Base-by-base conservation (phyloP, 1,140 invertebrate genomes). In the Theocolax elegans region DNA sequence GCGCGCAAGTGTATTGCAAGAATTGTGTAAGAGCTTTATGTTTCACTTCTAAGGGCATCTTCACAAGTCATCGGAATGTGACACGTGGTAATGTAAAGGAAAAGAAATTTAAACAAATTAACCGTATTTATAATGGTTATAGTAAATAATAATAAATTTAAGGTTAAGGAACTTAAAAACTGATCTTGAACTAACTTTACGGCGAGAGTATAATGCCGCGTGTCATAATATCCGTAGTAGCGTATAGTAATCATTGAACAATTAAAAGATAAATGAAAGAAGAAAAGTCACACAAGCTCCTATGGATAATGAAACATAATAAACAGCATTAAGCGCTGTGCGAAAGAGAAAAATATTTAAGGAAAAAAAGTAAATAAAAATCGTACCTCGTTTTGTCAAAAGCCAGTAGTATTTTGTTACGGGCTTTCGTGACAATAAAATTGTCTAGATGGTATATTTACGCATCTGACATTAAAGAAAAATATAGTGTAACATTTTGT, bases 1-100 rank as follows among this genome's bases (percentile, higher is more conserved):
- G 77, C 80, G 77, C 76, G 82, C 80, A 83, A 82, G 74, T 81
- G 76, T 83, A 79, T 80, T 81, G 69, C 79, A 83, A 82, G 76
- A 78, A 66, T 79, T 77, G 71, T 66, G 40, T 80, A 81, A 79
- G 77, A 84, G 83, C 83, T 84, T 85, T 84, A 79, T 81, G 67
- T 83, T 83, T 80, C 80, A 80, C 72, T 74, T 74, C 72, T 69
- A 80, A 77, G 73, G 75, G 56, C 78, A 80, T 78, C 74, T 74
- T 77, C 53, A 72, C 75, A 75, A 71, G 72, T 56, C 59, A 67
- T 42, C 27, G 29, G 71, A 72, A 70, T 67, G 69, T 72, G 75
- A 75, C 71, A 75, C 67, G 72, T 71, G 76, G 67, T 74, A 51
- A 31, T 80, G 76, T 77, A 71, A 74, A 71, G 21, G 21, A 44